phyloP scores from a whole-genome alignment of 2,888 invertebrate genomes.

The Taenaris catops region DNA sequence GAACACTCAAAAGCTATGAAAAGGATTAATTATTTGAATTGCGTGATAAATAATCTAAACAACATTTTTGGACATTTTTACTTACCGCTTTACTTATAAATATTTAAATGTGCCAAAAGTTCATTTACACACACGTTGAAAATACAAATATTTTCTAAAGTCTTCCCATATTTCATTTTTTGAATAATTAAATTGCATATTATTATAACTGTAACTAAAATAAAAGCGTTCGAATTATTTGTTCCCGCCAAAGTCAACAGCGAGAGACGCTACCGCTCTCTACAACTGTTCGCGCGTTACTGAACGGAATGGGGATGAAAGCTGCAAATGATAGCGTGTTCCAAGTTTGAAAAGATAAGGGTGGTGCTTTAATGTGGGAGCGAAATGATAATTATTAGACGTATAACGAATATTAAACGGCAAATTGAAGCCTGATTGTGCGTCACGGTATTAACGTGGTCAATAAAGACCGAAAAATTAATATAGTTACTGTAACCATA shows the following conservation, averaged over 20 bases:
- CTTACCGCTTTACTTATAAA: slow-evolving; percentile 7
- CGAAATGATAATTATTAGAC: no score
- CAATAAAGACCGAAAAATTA: no score
- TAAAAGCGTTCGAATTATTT: slow-evolving; percentile 16
- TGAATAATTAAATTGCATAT: not conserved
- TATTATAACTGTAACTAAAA: no score
- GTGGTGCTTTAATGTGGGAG: slow-evolving; percentile 26
- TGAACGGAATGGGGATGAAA: slow-evolving; percentile 32
- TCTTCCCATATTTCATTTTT: not conserved
- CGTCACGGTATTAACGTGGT: no score
- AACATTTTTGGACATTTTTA: no score
- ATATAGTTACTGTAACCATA: no score
- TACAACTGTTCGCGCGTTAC: slow-evolving; percentile 39
- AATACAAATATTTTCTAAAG: not conserved
- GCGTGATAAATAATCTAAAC: no score
- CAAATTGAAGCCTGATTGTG: no score
- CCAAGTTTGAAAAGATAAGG: slow-evolving; percentile 44
- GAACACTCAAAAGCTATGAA: no score
- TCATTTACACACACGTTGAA: not conserved
- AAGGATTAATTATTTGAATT: no score
- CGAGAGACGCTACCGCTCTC: slow-evolving; percentile 36
- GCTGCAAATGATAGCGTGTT: slow-evolving; percentile 49
- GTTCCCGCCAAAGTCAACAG: slow-evolving; percentile 41
- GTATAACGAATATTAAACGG: no score
- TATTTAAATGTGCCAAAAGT: slow-evolving; percentile 1